Evolutionary conservation across 2,113 vertebrate species (phyloP), one percentile per base, ranked within the genome.

Genomic region (Leuciscus idus): DNA sequence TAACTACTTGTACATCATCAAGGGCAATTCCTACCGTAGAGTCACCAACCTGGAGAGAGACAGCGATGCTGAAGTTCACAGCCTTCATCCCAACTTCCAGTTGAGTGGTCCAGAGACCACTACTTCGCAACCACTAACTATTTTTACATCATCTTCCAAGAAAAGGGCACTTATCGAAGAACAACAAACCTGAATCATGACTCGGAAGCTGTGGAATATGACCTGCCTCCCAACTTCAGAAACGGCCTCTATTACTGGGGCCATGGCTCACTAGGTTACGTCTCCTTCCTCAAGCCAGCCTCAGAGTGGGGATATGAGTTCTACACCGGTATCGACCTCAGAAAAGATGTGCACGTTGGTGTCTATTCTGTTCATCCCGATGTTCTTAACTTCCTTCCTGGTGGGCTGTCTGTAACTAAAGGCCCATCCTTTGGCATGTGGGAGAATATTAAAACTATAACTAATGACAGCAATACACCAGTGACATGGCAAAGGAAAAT

Each of bases 241-340:
- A 46, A 72, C 4, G 82, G 82, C 7, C 50, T 84, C 28, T 84
- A 84, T 55, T 84, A 73, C 50, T 84, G 50, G 68, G 82, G 11
- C 23, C n/a, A n/a, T n/a, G n/a, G n/a, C n/a, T n/a, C n/a, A n/a
- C n/a, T n/a, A n/a, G n/a, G n/a, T n/a, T n/a, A n/a, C n/a, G n/a
- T n/a, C n/a, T n/a, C n/a, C n/a, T n/a, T 73, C 17, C 28, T 84
- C 50, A 73, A 13, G 15, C 62, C 30, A 43, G 70, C 0, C 48
- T 68, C 11, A 26, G 9, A 84, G 6, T 57, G 82, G 82, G 66
- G 21, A 23, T 12, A 57, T 13, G 26, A 83, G 46, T 83, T 3
- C 64, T 52, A 13, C 48, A 36, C 0, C 13, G 19, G 4, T 4
- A 6, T 0, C 0, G 4, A 55, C 2, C 9, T 83, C 23, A 39